These are phyloP conservation scores for Hycleus cichorii DNA, from an alignment of 1,140 invertebrate genomes.

Conservation along the genomic window DNA sequence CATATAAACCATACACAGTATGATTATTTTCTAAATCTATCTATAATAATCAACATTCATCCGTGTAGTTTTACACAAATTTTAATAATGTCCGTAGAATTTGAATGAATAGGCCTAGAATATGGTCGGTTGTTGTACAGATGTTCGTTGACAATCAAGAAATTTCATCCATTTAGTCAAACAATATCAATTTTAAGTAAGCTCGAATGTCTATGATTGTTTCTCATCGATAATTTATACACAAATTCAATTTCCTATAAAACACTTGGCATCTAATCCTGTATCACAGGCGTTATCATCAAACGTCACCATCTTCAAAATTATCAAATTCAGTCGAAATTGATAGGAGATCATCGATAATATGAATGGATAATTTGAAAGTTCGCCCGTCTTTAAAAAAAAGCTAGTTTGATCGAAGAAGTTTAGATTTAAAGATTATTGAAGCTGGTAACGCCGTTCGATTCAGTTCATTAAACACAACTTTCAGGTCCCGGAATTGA, in stretches of 20 bases:
- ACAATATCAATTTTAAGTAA: constrained; percentile 7
- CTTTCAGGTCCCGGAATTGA: constrained; percentile 67
- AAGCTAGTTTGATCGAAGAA: too few species aligned
- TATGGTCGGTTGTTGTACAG: constrained; percentile 9
- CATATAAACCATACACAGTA: constrained; percentile 12
- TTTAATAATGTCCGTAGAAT: not conserved
- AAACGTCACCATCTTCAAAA: constrained; percentile 2
- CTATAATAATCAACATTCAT: constrained; percentile 3
- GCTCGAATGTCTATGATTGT: constrained; percentile 20
- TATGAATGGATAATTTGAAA: too few species aligned
- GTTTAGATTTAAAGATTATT: not conserved
- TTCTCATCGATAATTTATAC: constrained; percentile 5
- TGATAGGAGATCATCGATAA: not conserved
- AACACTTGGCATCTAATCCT: constrained; percentile 17
- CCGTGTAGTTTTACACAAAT: not conserved
- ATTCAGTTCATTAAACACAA: constrained; percentile 53
- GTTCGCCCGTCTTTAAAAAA: too few species aligned
- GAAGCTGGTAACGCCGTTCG: constrained; percentile 5
- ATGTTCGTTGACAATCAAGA: constrained; percentile 10
- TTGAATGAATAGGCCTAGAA: constrained; percentile 3
- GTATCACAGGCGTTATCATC: constrained; percentile 15
- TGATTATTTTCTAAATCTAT: constrained; percentile 3
- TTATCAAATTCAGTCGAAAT: not conserved
- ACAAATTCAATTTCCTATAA: constrained; percentile 8
- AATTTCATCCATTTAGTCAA: constrained; percentile 2